Evolutionary conservation across 1,140 invertebrate species (phyloP).

Genomic region (Drosophila malerkotliana): DNA sequence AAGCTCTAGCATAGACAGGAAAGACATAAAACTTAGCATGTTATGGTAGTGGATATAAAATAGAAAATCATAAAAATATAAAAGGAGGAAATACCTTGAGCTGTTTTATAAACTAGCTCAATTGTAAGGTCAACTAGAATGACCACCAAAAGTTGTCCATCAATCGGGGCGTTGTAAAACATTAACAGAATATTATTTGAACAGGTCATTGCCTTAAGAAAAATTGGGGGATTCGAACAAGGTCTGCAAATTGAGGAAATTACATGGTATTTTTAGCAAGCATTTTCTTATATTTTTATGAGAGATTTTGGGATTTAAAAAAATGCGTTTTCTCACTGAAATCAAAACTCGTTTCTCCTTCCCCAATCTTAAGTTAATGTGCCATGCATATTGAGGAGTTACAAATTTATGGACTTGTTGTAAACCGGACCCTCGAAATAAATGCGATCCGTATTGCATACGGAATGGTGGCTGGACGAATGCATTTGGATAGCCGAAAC

Average conservation of each 20-base stretch:
- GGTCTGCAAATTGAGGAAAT: conserved; percentile 38
- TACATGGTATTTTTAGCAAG: conserved; percentile 28
- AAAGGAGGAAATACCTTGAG: conserved; percentile 52
- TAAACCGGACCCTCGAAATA: conserved; percentile 62
- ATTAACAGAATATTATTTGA: conserved; percentile 15
- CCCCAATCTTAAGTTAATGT: conserved; percentile 26
- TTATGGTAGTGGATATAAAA: conserved; percentile 4
- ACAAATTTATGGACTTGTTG: conserved; percentile 56
- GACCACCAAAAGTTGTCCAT: conserved; percentile 26
- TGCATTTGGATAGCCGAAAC: conserved; percentile 35
- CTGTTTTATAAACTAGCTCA: conserved; percentile 32
- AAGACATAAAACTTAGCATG: conserved; percentile 1
- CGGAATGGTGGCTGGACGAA: conserved; percentile 26
- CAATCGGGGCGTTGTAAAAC: conserved; percentile 13
- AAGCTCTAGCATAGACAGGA: background rate
- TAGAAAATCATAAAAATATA: conserved; percentile 30
- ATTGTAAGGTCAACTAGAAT: conserved; percentile 46
- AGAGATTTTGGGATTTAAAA: conserved; percentile 2
- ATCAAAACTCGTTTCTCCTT: conserved; percentile 57
- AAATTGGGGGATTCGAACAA: conserved; percentile 31
- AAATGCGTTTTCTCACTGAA: conserved; percentile 15
- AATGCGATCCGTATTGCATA: conserved; percentile 35
- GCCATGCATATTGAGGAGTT: conserved; percentile 59
- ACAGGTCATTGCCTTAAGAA: conserved; percentile 46
- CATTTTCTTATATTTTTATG: conserved; percentile 12